Evolutionary conservation across 2,113 vertebrate species (phyloP).

Genomic region (Oceanites oceanicus): DNA sequence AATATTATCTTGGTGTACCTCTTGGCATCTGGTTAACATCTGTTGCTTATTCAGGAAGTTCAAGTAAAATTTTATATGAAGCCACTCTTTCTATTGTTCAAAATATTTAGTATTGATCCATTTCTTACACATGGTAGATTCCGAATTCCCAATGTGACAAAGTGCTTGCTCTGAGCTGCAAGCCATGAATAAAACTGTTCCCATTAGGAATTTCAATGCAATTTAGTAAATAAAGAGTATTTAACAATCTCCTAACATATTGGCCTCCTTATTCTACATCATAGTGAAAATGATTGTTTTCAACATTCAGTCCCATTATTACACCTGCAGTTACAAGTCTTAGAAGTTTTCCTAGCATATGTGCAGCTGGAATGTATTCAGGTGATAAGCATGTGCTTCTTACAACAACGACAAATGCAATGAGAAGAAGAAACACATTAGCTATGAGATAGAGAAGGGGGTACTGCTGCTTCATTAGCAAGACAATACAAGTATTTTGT

Average conservation of each 20-base stretch:
- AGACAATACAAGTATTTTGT: not conserved
- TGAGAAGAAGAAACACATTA: not conserved
- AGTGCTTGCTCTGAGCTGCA: not conserved
- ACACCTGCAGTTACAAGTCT: not conserved
- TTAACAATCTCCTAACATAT: not conserved
- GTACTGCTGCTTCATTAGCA: not conserved
- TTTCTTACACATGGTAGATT: not conserved
- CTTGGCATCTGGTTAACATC: not conserved
- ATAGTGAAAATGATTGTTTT: fast-evolving
- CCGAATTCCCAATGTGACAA: not conserved
- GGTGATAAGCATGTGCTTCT: not conserved
- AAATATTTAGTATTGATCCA: not conserved
- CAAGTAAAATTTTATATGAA: not conserved
- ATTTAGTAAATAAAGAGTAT: not conserved
- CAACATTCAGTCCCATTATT: not conserved
- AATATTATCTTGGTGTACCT: not conserved
- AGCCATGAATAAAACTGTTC: not conserved
- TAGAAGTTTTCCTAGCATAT: not conserved
- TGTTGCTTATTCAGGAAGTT: not conserved
- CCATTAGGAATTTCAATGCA: not conserved
- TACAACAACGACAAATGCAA: not conserved
- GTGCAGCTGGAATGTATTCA: not conserved
- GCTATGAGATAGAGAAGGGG: not conserved
- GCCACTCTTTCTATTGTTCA: not conserved
- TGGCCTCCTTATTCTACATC: not conserved